A percentile compares a stretch with the other conserved stretches of the same genome.
Conservation (phyloP, 2,888 invertebrate genomes). For the Ferrisia virgata region DNA sequence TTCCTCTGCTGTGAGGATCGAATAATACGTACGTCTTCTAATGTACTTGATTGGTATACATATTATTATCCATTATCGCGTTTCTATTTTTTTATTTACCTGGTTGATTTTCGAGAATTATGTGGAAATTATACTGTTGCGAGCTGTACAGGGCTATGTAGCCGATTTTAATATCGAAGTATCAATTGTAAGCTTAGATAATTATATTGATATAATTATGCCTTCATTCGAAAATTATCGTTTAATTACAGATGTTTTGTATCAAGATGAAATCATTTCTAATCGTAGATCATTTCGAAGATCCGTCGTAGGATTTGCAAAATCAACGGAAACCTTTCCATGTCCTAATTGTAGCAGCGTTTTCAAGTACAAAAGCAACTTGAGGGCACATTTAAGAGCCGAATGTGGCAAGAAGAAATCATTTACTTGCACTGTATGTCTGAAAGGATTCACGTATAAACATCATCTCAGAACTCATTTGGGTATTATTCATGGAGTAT, state of each 20-base stretch:
- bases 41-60: too few species aligned
- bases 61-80: too few species aligned
- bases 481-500: not conserved
- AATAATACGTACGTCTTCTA: too few species aligned
- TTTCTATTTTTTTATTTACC: too few species aligned
- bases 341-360: slow-evolving; percentile 37
- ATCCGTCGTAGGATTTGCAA: not conserved
- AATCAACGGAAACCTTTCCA: not conserved
- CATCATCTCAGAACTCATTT: slow-evolving; percentile 49
- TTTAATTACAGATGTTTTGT: not conserved
- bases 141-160: too few species aligned
- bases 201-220: too few species aligned
- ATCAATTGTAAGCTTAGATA: too few species aligned
- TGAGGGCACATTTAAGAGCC: slow-evolving; percentile 27
- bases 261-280: not conserved
- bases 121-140: too few species aligned
- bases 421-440: slow-evolving; percentile 50
- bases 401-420: slow-evolving; percentile 34
- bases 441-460: slow-evolving; percentile 52
- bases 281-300: not conserved
- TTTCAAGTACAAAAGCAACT: slow-evolving; percentile 35
- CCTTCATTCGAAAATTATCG: too few species aligned
- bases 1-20: too few species aligned
- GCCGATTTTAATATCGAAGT: too few species aligned
- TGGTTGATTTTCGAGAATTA: too few species aligned